These are phyloP conservation scores for Drosophila siamana DNA, from an alignment of 2,888 invertebrate species.

Conservation along the genomic window DNA sequence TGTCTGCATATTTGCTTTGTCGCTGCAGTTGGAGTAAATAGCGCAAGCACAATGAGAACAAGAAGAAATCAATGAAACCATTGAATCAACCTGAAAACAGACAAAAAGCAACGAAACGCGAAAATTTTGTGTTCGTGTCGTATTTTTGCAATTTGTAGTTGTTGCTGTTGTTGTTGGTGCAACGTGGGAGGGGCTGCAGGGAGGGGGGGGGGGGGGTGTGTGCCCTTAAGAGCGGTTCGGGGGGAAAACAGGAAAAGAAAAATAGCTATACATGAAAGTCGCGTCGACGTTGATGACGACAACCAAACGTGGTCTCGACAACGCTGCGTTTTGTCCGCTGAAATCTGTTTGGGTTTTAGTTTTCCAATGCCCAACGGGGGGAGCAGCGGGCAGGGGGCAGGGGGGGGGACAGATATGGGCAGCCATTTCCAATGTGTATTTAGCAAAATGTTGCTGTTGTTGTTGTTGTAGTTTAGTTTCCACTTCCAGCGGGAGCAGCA, in stretches of 20 bases:
- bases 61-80: conserved; percentile 22
- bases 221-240: not conserved
- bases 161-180: not conserved
- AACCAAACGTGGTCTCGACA: conserved; percentile 29
- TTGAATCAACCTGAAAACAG: not conserved
- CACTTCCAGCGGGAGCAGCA: conserved; percentile 62
- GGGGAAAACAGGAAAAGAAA: conserved; percentile 8
- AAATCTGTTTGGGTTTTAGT: conserved; percentile 59
- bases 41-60: not conserved
- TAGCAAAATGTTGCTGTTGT: conserved; percentile 70
- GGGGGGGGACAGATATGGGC: conserved; percentile 3
- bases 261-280: not conserved
- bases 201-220: not conserved
- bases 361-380: conserved; percentile 62
- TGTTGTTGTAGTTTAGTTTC: conserved; percentile 70
- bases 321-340: too few relatives aligned
- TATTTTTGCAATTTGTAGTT: conserved; percentile 39
- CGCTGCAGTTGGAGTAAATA: not conserved
- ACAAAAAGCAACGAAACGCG: conserved; percentile 28
- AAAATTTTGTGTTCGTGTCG: conserved; percentile 28
- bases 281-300: conserved; percentile 26
- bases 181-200: conserved; percentile 9
- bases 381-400: not conserved
- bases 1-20: not conserved
- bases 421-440: conserved; percentile 78